Base-by-base conservation (phyloP, 2,797 vertebrate species). In the Gadopsis bispinosus region DNA sequence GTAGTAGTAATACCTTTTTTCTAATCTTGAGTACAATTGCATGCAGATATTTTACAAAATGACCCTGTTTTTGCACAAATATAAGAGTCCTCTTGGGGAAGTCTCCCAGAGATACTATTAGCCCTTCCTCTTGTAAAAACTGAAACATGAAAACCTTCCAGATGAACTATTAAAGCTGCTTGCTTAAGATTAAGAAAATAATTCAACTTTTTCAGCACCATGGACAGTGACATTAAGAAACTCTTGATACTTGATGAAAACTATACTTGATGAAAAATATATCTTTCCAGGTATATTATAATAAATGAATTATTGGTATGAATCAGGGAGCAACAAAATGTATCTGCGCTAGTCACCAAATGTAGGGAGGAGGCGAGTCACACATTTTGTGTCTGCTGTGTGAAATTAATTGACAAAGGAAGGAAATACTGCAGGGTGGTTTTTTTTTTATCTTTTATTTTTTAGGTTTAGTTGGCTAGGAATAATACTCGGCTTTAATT, bases 181-280 rank as follows among this genome's bases (percentile, higher is more conserved):
- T 31, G n/a, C 4, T 54, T 51, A 53, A 29, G 41, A 67, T 17
- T 20, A 39, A 5, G 33, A 35, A 61, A 13, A 35, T 39, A 1
- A 0, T 12, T 12, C 0, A 50, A 17, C 6, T 29, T 41, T 39
- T 75, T 79, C 79, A 85, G 79, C 68, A 79, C 79, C 68, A 73
- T 0, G 68, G 75, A 81, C 63, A 84, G 78, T 2, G 69, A 79
- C 69, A 10, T 16, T 22, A 16, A 61, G n/a, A 12, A 2, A 26
- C 20, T 7, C 7, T 6, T 51, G 10, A n/a, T 9, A 20, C 7
- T n/a, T 7, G 5, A 5, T 31, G 14, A 6, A 55, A 55, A 55
- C 26, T 16, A 8, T 31, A 17, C 26, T 17, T n/a, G n/a, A 26
- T 26, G 26, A 26, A 26, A 26, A 26, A 7, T 4, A 3, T 20